Base-by-base conservation (phyloP, 1,140 invertebrate species). In the Leptopilina boulardi region DNA sequence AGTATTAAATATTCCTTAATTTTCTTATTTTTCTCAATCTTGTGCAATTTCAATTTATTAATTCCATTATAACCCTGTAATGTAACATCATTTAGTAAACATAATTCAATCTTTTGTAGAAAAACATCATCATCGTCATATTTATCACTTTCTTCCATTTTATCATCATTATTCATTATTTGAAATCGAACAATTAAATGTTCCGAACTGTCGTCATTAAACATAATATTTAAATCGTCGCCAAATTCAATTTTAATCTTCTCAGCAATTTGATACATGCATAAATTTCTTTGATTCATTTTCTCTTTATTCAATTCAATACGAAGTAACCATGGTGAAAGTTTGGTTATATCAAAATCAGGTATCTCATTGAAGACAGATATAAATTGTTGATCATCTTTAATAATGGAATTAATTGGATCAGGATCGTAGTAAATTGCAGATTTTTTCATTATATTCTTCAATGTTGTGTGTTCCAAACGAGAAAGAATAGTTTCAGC, bases 111-210 rank as follows among this genome's bases (percentile, higher is more conserved):
- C 98, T 99, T 44, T 98, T 92, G 9, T 99, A 89, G 92, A 99
- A 99, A 93, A 99, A n/a, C n/a, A n/a, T n/a, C 98, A 89, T 99
- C 99, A 87, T 99, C 99, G 87, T 99, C 98, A 99, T 99, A 99
- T 91, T 99, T 99, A 86, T 99, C 98, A 0, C 98, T 96, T 71
- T 97, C 95, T 86, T 99, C 98, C 86, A 98, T 97, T 30, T 94
- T 94, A 70, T 98, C 97, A 83, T 98, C 97, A 77, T 95, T 97
- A 84, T 99, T 99, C 97, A 99, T 99, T 70, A 99, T 99, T 83
- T 99, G 93, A 76, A 99, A 98, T 82, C 99, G 95, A n/a, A 99
- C 91, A 0, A 99, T 98, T 21, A 99, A 91, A 90, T 99, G 99
- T 86, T 99, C 99, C 1, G 99, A 98, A 89, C 99, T 99, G 89